Conservation (phyloP, 2,888 invertebrate genomes). For the Micropterix aruncella region DNA sequence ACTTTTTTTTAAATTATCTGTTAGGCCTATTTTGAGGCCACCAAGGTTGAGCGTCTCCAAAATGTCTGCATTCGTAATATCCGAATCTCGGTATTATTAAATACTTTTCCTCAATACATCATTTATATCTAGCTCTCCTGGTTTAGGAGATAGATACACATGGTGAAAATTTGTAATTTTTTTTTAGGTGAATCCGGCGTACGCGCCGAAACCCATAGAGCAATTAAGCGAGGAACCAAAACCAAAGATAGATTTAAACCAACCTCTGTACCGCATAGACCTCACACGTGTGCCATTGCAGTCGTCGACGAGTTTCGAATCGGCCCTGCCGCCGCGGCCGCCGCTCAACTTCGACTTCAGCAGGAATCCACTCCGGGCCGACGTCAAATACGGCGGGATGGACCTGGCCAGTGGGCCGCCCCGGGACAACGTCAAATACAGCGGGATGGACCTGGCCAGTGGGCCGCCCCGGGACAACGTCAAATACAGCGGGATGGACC, state of each 20-base stretch:
- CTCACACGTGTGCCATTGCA: conserved; percentile 8
- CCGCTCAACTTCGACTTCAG: conserved; percentile 1
- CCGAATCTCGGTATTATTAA: too few species aligned
- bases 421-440: not conserved
- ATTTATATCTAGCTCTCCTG: too few species aligned
- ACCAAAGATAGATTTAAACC: not conserved
- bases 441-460: not conserved
- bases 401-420: not conserved
- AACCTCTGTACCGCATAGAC: not conserved
- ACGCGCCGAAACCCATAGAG: not conserved
- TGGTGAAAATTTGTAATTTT: too few species aligned
- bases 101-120: too few species aligned
- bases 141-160: too few species aligned
- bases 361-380: not conserved
- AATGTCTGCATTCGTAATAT: too few species aligned
- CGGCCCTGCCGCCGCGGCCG: conserved; percentile 2
- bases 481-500: not conserved
- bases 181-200: not conserved
- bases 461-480: not conserved
- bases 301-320: conserved; percentile 6
- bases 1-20: too few species aligned
- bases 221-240: not conserved
- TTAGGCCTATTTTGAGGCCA: too few species aligned
- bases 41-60: too few species aligned
- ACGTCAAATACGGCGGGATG: not conserved